Evolutionary conservation across 2,888 invertebrate genomes (phyloP), one percentile per base, ranked within the genome.

Genomic region (Cheilosia vernalis): DNA sequence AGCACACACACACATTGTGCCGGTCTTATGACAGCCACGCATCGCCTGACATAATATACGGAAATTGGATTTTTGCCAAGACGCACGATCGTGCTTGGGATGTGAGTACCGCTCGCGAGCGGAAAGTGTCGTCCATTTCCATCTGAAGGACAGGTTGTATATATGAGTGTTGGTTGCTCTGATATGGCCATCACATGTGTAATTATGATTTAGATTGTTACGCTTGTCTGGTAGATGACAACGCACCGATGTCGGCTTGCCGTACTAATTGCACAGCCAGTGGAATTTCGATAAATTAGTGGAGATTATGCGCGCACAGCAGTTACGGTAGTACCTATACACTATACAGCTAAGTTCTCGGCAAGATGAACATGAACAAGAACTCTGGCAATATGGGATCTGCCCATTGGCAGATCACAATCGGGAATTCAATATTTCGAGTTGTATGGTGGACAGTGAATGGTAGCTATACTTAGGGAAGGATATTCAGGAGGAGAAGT

Each of bases 31-130:
- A 86, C 77, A 82, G 73, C 85, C 85, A 77, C 81, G 76, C 80
- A 85, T 81, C 85, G 66, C 63, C 72, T 77, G 81, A 60, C 67
- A 64, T 86, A 86, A 78, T 82, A 82, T 82, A 82, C 82, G 82
- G 86, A 86, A 86, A 86, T 82, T 86, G 87, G 69, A 87, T 86
- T 87, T 84, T 81, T 77, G 13, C 37, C 19, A 19, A 17, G 9
- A n/a, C 37, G n/a, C n/a, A n/a, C n/a, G 56, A 76, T 76, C 69
- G 64, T 70, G 76, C 61, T 69, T 84, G 73, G 79, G 83, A 63
- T 55, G 79, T 30, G 44, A 67, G 51, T 80, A 80, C 79, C 51
- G 79, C 73, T 73, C 37, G 4, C 24, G 24, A 42, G 30, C 21
- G 21, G 5, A 42, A 4, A 51, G 58, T 72, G 53, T 81, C 63